Conservation (phyloP, 2,113 vertebrate genomes). For the Neogobius melanostomus region DNA sequence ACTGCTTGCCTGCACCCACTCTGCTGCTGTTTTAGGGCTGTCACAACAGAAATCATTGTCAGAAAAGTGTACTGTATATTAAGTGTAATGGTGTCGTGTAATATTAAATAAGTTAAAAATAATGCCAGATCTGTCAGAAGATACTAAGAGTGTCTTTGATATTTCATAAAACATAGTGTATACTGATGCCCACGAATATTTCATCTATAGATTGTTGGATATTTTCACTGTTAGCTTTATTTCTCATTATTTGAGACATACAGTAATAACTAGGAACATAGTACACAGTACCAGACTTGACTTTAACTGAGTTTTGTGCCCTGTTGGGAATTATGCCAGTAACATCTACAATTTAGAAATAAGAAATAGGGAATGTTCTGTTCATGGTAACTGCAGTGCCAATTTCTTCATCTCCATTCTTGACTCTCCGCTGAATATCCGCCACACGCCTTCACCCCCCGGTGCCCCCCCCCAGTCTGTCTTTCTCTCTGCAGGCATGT, state of each 20-base stretch:
- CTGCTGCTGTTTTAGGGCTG: constrained; percentile 43
- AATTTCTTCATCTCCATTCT: constrained; percentile 36
- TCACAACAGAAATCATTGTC: constrained; percentile 40
- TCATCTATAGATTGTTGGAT: too few species aligned
- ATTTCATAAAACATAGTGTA: too few species aligned
- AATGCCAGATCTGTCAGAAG: background rate
- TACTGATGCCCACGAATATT: too few species aligned
- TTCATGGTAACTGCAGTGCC: constrained; percentile 21
- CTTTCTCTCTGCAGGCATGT: constrained; percentile 68
- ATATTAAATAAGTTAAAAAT: background rate
- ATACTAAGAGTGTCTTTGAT: too few species aligned
- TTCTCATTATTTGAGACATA: background rate
- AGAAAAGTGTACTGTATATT: constrained; percentile 22
- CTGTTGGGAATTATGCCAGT: background rate
- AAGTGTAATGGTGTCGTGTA: too few species aligned
- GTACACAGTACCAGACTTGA: background rate
- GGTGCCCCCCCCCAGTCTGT: constrained; percentile 33
- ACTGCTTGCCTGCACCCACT: constrained; percentile 20
- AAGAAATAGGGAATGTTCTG: constrained; percentile 13
- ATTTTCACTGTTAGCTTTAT: too few species aligned
- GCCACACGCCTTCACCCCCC: constrained; percentile 12
- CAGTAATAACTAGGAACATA: background rate
- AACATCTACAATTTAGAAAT: constrained; percentile 1
- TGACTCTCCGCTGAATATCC: constrained; percentile 43
- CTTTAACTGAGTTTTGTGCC: background rate